phyloP scores from a whole-genome alignment of 2,888 invertebrate genomes.

The Sturmia bella region DNA sequence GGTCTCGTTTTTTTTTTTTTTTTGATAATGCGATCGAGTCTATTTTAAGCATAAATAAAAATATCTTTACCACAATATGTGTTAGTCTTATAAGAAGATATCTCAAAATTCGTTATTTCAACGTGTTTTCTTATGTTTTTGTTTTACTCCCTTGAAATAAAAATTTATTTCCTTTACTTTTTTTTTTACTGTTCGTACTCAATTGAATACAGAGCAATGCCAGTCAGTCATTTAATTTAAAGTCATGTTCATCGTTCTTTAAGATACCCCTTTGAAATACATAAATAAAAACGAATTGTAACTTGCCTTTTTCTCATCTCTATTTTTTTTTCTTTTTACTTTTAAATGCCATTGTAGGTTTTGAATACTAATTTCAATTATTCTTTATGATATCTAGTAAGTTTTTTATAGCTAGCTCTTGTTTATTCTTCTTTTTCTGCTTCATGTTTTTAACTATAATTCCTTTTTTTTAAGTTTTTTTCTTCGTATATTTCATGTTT shows the following conservation, averaged over 20 bases:
- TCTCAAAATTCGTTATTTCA: too few species aligned
- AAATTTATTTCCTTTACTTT: constrained; percentile 1
- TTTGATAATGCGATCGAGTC: too few species aligned
- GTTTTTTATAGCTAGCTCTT: constrained; percentile 33
- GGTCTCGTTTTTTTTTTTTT: too few species aligned
- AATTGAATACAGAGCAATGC: constrained; percentile 67
- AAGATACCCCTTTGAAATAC: constrained; percentile 53
- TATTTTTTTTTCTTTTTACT: too few species aligned
- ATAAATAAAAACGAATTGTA: background rate
- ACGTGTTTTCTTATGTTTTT: too few species aligned
- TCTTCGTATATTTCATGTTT: constrained; percentile 20
- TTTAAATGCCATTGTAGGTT: constrained; percentile 65
- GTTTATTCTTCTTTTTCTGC: background rate
- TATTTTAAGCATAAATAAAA: too few species aligned
- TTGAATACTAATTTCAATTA: constrained; percentile 70
- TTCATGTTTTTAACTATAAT: constrained; percentile 7
- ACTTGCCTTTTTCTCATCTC: constrained; percentile 22
- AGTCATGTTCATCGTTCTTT: constrained; percentile 60
- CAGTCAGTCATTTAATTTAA: constrained; percentile 66
- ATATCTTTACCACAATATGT: too few species aligned
- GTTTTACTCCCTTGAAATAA: too few species aligned
- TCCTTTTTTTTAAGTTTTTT: background rate
- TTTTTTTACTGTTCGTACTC: constrained; percentile 41
- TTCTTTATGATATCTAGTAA: constrained; percentile 66
- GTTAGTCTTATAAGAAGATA: too few species aligned